Evolutionary conservation across 2,888 invertebrate species (phyloP).

Genomic region (Epinotia ramella): DNA sequence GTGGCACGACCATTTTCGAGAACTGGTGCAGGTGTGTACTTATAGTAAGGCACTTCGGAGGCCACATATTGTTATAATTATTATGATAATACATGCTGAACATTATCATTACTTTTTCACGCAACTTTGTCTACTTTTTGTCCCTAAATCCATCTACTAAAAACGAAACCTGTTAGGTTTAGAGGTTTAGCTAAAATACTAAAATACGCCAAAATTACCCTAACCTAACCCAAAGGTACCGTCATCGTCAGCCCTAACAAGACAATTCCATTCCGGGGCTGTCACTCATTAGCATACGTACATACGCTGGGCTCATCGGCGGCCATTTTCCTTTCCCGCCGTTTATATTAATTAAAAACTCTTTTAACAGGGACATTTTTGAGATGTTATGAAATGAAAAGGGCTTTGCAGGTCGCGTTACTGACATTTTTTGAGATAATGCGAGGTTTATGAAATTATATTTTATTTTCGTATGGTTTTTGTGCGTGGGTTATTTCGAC

Average conservation of each 20-base stretch:
- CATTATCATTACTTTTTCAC: not conserved
- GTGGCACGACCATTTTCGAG: no score
- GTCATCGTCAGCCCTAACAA: slow-evolving; percentile 81
- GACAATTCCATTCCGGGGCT: slow-evolving; percentile 83
- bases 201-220: slow-evolving; percentile 21
- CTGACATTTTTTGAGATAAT: slow-evolving; percentile 38
- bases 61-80: no score
- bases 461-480: not conserved
- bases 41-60: no score
- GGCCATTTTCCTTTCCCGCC: slow-evolving; percentile 59
- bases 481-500: not conserved
- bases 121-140: not conserved
- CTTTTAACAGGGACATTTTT: slow-evolving; percentile 50
- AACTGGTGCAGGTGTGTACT: no score
- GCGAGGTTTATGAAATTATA: not conserved
- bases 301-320: slow-evolving; percentile 74
- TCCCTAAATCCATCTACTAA: not conserved
- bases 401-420: slow-evolving; percentile 65
- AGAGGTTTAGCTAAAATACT: no score
- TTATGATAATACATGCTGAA: not conserved
- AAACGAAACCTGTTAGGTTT: not conserved
- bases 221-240: slow-evolving; percentile 60
- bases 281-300: slow-evolving; percentile 83
- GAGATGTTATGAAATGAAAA: slow-evolving; percentile 39
- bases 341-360: slow-evolving; percentile 80